Percentiles rank a stretch among this genome's conserved stretches.
Conservation (phyloP, 2,888 invertebrate species). For the Drosophila differens region DNA sequence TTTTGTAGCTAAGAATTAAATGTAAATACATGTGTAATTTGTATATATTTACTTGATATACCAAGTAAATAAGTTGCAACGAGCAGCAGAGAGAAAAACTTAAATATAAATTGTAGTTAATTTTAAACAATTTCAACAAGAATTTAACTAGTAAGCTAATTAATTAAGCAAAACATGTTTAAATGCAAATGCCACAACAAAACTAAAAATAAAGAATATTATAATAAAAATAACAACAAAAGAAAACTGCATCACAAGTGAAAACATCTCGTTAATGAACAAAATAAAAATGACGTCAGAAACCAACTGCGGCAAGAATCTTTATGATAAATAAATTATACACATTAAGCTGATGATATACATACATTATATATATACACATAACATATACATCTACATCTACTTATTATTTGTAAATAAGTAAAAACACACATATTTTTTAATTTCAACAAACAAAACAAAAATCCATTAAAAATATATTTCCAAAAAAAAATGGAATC, state of each 20-base stretch:
- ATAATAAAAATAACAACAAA: slow-evolving; percentile 20
- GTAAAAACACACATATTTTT: slow-evolving; percentile 61
- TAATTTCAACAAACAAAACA: slow-evolving; percentile 68
- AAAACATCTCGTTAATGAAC: slow-evolving; percentile 57
- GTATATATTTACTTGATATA: slow-evolving; percentile 78
- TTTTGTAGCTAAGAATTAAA: slow-evolving; percentile 74
- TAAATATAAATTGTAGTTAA: slow-evolving; percentile 76
- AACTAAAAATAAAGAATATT: slow-evolving; percentile 44
- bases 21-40: slow-evolving; percentile 79
- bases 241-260: slow-evolving; percentile 43
- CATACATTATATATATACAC: slow-evolving; percentile 53
- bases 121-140: slow-evolving; percentile 74
- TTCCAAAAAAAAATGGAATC: slow-evolving; percentile 55
- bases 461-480: slow-evolving; percentile 75
- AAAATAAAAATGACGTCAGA: slow-evolving; percentile 19
- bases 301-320: slow-evolving; percentile 55
- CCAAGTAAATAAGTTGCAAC: slow-evolving; percentile 72
- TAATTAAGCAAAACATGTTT: slow-evolving; percentile 64
- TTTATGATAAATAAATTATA: slow-evolving; percentile 70
- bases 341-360: slow-evolving; percentile 49
- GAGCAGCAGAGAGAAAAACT: slow-evolving; percentile 59
- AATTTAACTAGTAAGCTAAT: slow-evolving; percentile 73
- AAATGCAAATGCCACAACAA: slow-evolving; percentile 70
- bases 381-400: slow-evolving; percentile 61
- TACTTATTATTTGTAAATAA: slow-evolving; percentile 81